Conservation (phyloP, 2,113 vertebrate species). For the Calypte anna region DNA sequence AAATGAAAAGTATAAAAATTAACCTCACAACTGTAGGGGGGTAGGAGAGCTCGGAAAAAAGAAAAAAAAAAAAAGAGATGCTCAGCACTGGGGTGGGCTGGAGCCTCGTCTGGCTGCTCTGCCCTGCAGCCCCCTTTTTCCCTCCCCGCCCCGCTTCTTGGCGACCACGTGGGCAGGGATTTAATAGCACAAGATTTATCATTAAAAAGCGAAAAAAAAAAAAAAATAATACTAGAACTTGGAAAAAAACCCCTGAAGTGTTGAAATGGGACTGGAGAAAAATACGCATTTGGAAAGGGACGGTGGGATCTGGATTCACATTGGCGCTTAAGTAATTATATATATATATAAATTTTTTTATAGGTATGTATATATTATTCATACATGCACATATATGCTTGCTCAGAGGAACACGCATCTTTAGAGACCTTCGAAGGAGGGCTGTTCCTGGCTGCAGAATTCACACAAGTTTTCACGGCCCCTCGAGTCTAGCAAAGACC, state of each 20-base stretch:
- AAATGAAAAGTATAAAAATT: neutral
- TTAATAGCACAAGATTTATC: neutral
- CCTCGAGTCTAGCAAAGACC: conserved; percentile 15
- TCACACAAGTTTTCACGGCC: conserved; percentile 53
- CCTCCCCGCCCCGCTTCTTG: neutral
- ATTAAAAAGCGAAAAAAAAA: neutral
- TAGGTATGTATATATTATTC: neutral
- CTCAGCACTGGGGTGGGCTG: neutral
- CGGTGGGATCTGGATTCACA: neutral
- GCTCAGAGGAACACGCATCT: conserved; percentile 40
- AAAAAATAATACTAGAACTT: neutral
- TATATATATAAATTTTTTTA: neutral
- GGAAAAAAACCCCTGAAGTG: neutral
- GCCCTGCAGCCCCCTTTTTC: neutral
- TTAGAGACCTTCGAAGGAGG: conserved; percentile 51
- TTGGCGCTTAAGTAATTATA: conserved; percentile 20
- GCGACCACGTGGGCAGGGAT: neutral
- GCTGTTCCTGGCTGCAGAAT: conserved; percentile 57
- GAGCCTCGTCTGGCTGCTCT: neutral
- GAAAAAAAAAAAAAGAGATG: neutral
- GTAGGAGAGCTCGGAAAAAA: neutral
- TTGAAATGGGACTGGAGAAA: conserved; percentile 41
- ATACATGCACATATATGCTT: conserved; percentile 1
- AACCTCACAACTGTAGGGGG: too few relatives aligned
- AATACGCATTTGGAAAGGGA: neutral